These are phyloP conservation scores for Myiagra hebetior DNA, from an alignment of 2,113 vertebrate species.

Conservation along the genomic window DNA sequence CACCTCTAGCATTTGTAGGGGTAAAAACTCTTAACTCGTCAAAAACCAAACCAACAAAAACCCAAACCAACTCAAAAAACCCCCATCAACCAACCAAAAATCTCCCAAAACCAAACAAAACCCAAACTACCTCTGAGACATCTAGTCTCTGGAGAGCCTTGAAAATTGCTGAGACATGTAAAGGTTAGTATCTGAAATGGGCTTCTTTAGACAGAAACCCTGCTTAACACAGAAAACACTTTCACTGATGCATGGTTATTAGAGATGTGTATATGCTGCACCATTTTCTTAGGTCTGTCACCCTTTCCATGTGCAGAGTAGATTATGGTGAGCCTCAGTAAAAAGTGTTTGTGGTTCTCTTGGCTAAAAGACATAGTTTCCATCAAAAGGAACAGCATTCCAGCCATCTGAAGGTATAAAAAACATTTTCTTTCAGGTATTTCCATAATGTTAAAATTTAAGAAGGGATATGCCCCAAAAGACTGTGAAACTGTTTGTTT, in stretches of 20 bases:
- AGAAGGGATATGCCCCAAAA: background rate
- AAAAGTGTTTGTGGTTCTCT: background rate
- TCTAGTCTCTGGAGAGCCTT: background rate
- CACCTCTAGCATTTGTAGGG: background rate
- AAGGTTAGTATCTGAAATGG: background rate
- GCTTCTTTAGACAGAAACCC: background rate
- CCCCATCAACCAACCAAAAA: background rate
- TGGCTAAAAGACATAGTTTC: background rate
- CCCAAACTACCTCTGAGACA: background rate
- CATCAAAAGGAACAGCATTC: background rate
- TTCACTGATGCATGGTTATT: background rate
- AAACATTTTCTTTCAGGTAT: background rate
- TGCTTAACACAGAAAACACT: background rate
- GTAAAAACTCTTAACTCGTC: background rate
- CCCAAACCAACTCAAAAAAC: background rate
- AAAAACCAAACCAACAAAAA: background rate
- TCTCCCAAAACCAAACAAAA: background rate
- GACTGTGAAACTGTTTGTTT: background rate
- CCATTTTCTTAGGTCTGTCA: background rate
- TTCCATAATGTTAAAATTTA: background rate
- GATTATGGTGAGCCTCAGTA: background rate
- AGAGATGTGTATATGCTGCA: background rate
- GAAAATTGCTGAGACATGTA: background rate
- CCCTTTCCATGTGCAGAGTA: background rate
- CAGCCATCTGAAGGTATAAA: background rate